These are phyloP conservation scores for Priocnemis perturbator DNA, from an alignment of 2,888 invertebrate genomes.

Conservation along the genomic window DNA sequence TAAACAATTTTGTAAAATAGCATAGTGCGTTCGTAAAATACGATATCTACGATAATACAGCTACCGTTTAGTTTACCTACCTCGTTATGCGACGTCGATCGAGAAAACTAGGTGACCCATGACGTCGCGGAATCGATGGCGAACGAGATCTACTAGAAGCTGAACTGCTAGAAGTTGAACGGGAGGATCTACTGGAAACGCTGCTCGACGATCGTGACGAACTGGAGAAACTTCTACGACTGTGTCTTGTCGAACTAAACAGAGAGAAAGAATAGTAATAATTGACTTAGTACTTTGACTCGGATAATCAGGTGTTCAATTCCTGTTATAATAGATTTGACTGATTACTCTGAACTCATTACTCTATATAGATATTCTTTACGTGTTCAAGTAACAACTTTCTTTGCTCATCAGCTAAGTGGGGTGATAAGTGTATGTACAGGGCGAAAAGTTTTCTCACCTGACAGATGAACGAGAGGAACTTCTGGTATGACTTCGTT, in stretches of 20 bases:
- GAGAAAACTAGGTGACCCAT: slow-evolving; percentile 95
- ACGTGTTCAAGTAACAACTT: no score
- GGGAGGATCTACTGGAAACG: slow-evolving; percentile 78
- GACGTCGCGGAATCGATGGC: slow-evolving; percentile 93
- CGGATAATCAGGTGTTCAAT: no score
- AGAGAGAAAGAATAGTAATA: neutral
- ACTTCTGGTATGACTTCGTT: slow-evolving; percentile 65
- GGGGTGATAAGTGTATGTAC: neutral
- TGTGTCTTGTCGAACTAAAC: slow-evolving; percentile 64
- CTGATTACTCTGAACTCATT: no score
- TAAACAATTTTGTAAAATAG: slow-evolving; percentile 43
- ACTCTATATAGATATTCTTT: no score
- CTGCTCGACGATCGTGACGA: slow-evolving; percentile 76
- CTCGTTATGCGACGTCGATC: slow-evolving; percentile 96
- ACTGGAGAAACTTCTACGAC: slow-evolving; percentile 71
- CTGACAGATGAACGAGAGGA: slow-evolving; percentile 69
- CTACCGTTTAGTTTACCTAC: slow-evolving; percentile 75
- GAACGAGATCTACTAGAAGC: slow-evolving; percentile 81
- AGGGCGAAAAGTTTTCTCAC: slow-evolving; percentile 39
- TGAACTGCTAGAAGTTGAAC: slow-evolving; percentile 74
- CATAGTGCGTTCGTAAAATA: slow-evolving; percentile 55
- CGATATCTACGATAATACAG: slow-evolving; percentile 34
- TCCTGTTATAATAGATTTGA: no score
- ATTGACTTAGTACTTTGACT: neutral
- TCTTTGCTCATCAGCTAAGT: no score